A percentile compares a stretch with the other conserved stretches of the same genome.
phyloP scores from a whole-genome alignment of 2,888 invertebrate genomes.

The Lepidocyrtinus sp. region DNA sequence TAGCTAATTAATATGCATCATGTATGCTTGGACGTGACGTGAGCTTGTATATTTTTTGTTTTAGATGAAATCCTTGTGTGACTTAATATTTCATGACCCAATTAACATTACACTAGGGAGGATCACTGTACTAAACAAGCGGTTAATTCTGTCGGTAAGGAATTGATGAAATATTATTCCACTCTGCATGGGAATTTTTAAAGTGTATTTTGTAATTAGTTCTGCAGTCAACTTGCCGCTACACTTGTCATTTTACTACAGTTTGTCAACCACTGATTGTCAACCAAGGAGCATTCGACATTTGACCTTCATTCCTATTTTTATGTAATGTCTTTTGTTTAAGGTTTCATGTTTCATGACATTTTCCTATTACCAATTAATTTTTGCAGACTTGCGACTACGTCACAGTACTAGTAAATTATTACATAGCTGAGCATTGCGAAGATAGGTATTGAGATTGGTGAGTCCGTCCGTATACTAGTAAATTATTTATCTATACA shows the following conservation, averaged over 20 bases:
- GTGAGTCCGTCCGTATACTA: too few relatives aligned
- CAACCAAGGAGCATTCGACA: not conserved
- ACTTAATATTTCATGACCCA: conserved; percentile 37
- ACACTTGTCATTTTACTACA: conserved; percentile 34
- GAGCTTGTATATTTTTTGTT: not conserved
- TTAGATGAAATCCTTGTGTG: conserved; percentile 47
- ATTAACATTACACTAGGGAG: conserved; percentile 29
- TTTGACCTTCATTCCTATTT: not conserved
- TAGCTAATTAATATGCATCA: not conserved
- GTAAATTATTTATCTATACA: too few relatives aligned
- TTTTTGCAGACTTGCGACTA: too few relatives aligned
- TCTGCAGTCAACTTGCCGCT: conserved; percentile 36
- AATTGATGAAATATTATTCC: not conserved
- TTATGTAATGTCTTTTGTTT: not conserved
- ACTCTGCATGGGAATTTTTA: not conserved
- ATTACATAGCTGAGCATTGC: too few relatives aligned
- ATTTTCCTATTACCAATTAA: not conserved
- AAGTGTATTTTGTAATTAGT: conserved; percentile 22
- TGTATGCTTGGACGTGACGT: not conserved
- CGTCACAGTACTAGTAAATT: too few relatives aligned
- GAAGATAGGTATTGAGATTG: too few relatives aligned
- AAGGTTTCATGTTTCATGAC: not conserved
- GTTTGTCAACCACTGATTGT: conserved; percentile 31
- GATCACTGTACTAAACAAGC: conserved; percentile 27
- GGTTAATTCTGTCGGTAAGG: conserved; percentile 38